Base-by-base conservation (phyloP, 1,140 invertebrate species). In the Trigoniulus corallinus region DNA sequence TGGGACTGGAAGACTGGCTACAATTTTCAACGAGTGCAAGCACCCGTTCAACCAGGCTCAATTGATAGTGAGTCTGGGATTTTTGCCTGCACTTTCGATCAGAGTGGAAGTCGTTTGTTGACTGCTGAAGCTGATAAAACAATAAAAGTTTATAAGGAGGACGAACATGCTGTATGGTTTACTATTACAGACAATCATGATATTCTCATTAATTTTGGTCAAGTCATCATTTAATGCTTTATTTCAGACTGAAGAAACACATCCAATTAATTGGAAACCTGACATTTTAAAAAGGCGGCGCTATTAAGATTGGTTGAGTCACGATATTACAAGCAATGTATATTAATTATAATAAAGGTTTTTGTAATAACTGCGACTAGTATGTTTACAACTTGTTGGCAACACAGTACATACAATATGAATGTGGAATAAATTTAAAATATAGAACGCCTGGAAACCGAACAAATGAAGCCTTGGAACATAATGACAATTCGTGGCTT, bases 1-100 rank as follows among this genome's bases (percentile, higher is more conserved):
- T 99, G 94, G 95, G 95, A 99, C 68, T 99, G 95, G 94, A 78
- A 86, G 59, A 96, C 93, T 15, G 95, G 94, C 45, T 85, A 98
- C 61, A 98, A 98, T 71, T 99, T 98, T 67, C 94, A 98, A 70
- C 75, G 88, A 57, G 64, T 88, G 48, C 79, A 95, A 76, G 81
- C 89, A 1, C 81, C 85, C 13, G 88, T 93, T 1, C 94, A 99
- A 67, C 93, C 95, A 1, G 96, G 94, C n/a, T 98, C 93, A 1
- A 97, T 99, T 80, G 95, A 98, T 65, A 95, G 88, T 47, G 94
- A 99, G 71, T 85, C 89, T 26, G 95, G 94, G 44, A 88, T 99
- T 54, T 98, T 96, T 70, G 81, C 91, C 45, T 82, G 95, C 74
- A 81, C 77, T 2, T 99, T 89, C 71, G 95, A 99, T 66, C 81